These are phyloP conservation scores for Drosophila setifemur DNA, from an alignment of 1,140 invertebrate genomes.

Conservation along the genomic window DNA sequence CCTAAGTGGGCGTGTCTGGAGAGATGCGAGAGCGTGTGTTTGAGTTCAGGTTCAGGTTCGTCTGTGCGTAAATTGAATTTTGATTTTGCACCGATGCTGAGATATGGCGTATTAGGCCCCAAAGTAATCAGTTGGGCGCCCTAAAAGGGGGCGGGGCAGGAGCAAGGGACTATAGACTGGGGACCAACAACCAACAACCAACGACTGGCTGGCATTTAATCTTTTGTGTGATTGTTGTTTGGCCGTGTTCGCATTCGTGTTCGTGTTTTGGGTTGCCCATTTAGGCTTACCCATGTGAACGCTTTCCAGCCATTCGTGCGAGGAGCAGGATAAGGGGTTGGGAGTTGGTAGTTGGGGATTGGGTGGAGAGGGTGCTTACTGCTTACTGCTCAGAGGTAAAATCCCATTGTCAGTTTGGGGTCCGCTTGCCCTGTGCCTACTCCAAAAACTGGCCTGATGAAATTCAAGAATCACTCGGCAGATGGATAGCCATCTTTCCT, in stretches of 20 bases:
- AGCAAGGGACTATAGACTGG: background rate
- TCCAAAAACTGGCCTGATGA: constrained; percentile 27
- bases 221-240: constrained; percentile 70
- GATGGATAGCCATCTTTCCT: background rate
- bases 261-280: constrained; percentile 75
- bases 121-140: constrained; percentile 67
- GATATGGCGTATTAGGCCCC: constrained; percentile 78
- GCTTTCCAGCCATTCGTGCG: constrained; percentile 34
- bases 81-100: constrained; percentile 80
- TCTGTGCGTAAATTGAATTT: constrained; percentile 80
- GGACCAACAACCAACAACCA: background rate
- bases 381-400: background rate
- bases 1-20: constrained; percentile 39
- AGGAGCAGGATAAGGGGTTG: background rate
- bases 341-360: background rate
- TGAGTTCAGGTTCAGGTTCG: constrained; percentile 31
- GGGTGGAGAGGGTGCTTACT: background rate
- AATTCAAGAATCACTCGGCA: constrained; percentile 35
- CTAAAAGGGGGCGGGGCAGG: background rate
- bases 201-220: constrained; percentile 68
- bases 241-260: constrained; percentile 54
- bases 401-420: constrained; percentile 42
- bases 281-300: constrained; percentile 72
- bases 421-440: no score
- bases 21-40: constrained; percentile 20